Base-by-base conservation (phyloP, 2,113 vertebrate species). In the Odocoileus virginianus region DNA sequence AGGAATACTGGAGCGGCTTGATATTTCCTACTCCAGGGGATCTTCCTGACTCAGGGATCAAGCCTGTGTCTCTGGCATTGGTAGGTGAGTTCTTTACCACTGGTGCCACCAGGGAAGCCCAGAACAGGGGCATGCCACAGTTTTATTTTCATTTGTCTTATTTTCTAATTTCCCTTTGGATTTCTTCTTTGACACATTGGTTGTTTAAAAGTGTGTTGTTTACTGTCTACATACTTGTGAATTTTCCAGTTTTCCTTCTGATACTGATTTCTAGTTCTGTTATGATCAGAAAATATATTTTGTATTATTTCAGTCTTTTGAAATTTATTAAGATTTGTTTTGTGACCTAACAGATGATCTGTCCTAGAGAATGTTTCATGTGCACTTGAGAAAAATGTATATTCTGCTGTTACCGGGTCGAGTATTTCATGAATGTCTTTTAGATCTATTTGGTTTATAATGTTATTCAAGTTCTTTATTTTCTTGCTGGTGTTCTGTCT, bases 171-270 rank as follows among this genome's bases (percentile, higher is more conserved):
- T 91, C 40, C 21, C 16, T 60, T 78, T 64, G 74, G 71, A 74
- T 87, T 76, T 93, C 76, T 55, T 83, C 47, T 90, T 74, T 87
- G 60, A 81, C 36, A 74, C 54, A 50, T 40, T 57, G 40, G 36
- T 78, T 76, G 19, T 33, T 89, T 79, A 54, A 90, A 47, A 54
- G 11, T 52, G 25, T n/a, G 2, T 58, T 84, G 27, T 79, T 91
- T 84, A 60, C 85, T 91, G 88, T 61, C 19, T 40, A 76, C 30
- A 23, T 33, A 67, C 60, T 30, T 83, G 43, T 61, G 84, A 74
- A 40, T 85, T 96, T 88, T 79, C 36, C 58, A 93, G 54, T 92
- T 91, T 84, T 96, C 45, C 43, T 89, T 61, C 52, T 82, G 43
- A 79, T 88, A 40, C 1, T 21, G 33, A 28, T 88, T 87, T 64